Evolutionary conservation across 2,797 vertebrate species (phyloP).

Genomic region (Chanos chanos): DNA sequence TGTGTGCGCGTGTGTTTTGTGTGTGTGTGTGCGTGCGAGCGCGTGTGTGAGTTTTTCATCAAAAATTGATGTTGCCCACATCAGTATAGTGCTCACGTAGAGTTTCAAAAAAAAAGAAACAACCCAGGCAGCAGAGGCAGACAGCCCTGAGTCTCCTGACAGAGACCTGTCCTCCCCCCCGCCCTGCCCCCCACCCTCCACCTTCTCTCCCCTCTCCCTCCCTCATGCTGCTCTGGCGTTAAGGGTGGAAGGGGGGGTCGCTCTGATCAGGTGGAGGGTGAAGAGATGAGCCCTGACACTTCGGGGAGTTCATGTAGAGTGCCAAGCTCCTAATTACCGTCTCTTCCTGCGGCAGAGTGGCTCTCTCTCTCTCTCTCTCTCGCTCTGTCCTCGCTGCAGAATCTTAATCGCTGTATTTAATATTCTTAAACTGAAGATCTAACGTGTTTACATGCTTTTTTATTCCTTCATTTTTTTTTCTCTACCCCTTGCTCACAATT

Average conservation of each 20-base stretch:
- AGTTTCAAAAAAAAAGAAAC: constrained; percentile 76
- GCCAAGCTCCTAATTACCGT: constrained; percentile 71
- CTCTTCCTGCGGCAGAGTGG: constrained; percentile 36
- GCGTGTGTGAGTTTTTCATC: constrained; percentile 65
- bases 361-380: neutral
- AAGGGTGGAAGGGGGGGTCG: too few species aligned
- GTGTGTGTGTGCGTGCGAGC: too few species aligned
- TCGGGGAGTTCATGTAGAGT: constrained; percentile 76
- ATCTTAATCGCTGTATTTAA: constrained; percentile 73
- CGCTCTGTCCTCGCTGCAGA: constrained; percentile 37
- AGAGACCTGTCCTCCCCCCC: constrained; percentile 29
- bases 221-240: constrained; percentile 48
- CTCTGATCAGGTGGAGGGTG: constrained; percentile 69
- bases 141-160: constrained; percentile 71
- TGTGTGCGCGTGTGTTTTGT: too few species aligned
- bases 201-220: constrained; percentile 45
- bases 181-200: constrained; percentile 44
- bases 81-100: constrained; percentile 80
- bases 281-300: constrained; percentile 76
- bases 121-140: constrained; percentile 54
- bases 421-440: constrained; percentile 69
- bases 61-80: constrained; percentile 78
- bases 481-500: constrained; percentile 34
- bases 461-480: constrained; percentile 46
- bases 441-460: constrained; percentile 43